Base-by-base conservation (phyloP, 2,797 vertebrate genomes). In the Xerus rutilus region DNA sequence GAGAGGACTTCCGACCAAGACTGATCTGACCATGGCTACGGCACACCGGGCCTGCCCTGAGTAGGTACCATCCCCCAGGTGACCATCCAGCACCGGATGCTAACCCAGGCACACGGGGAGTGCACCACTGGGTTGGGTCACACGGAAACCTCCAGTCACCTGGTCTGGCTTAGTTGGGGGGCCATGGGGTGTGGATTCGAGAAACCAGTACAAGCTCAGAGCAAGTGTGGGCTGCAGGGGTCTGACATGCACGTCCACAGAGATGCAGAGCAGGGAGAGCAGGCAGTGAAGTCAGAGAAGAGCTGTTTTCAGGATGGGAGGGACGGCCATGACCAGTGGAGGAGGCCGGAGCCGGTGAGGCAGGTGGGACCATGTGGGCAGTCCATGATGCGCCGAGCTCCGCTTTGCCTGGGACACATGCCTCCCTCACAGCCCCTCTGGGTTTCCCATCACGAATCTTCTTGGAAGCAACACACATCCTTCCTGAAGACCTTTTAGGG, bases 181-280 rank as follows among this genome's bases (percentile, higher is more conserved):
- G 8, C 13, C 6, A 0, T 1, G 2, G 13, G 3, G 21, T 43
- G n/a, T 8, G 35, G 43, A 14, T 23, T 25, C 0, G 0, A 14
- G 47, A 28, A 67, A 8, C 1, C 47, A 52, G 12, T 25, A 4
- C 30, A 17, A 10, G 81, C 20, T 14, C 18, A 7, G 5, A 17
- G 30, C 47, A 32, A 35, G 17, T 0, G 11, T 3, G 20, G 78
- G 4, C 8, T 20, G 4, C 14, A 21, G 93, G 28, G 2, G 14
- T 52, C 18, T 18, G 35, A 45, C 11, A 13, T 28, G 3, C 12
- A 9, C 0, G 1, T 35, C 43, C 12, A 47, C 59, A 72, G 45
- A 62, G 30, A 45, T 2, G 28, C 1, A 1, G 5, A 7, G 12
- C 65, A 17, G 7, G 12, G 35, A 43, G 3, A 17, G 21, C 6